Conservation (phyloP, 2,888 invertebrate species). For the Zele albiditarsus region DNA sequence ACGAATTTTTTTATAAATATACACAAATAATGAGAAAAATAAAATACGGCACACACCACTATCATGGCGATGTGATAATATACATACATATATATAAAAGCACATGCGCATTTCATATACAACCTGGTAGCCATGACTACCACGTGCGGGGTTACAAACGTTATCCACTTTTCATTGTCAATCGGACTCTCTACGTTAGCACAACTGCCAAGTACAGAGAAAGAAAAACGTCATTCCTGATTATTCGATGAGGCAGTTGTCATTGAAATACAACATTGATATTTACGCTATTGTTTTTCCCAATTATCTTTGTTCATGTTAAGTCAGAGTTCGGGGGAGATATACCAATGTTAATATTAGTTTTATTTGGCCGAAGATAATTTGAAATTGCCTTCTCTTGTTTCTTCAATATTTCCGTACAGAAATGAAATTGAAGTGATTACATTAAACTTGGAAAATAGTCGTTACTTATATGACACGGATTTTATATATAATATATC, state of each 20-base stretch:
- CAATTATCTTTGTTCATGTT: too few relatives aligned
- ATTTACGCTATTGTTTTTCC: too few relatives aligned
- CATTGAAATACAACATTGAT: too few relatives aligned
- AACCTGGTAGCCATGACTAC: slow-evolving; percentile 28
- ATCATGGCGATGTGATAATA: not conserved
- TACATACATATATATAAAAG: not conserved
- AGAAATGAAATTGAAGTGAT: not conserved
- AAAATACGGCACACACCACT: not conserved
- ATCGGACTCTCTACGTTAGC: slow-evolving; percentile 3
- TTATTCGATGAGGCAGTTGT: too few relatives aligned
- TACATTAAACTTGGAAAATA: not conserved
- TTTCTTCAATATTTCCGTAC: too few relatives aligned
- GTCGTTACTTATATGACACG: not conserved
- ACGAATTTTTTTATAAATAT: not conserved
- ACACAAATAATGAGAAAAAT: not conserved
- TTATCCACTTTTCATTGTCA: not conserved
- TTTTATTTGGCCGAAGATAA: too few relatives aligned
- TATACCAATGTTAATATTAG: too few relatives aligned
- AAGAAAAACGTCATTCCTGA: not conserved
- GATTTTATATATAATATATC: not conserved
- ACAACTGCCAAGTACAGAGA: not conserved
- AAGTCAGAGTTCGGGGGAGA: too few relatives aligned
- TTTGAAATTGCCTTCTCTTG: too few relatives aligned
- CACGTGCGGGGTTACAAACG: slow-evolving; percentile 13
- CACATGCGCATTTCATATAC: not conserved